Conservation (phyloP, 2,797 vertebrate genomes). For the Schizothorax lantsangensis region DNA sequence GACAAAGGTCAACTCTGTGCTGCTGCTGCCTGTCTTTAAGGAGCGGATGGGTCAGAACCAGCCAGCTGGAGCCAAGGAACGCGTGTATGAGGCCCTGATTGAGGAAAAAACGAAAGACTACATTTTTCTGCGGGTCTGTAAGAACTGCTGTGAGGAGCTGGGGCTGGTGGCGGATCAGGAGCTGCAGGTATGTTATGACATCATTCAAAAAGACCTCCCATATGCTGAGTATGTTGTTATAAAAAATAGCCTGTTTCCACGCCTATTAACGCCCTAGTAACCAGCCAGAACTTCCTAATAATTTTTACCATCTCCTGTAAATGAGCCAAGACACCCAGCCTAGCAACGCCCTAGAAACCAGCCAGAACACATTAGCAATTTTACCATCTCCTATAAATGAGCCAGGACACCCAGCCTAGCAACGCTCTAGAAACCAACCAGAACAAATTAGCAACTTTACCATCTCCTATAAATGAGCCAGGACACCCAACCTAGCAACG, state of each 20-base stretch:
- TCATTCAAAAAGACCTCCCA: not conserved
- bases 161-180: constrained; percentile 91
- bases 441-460: not conserved
- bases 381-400: too few species aligned
- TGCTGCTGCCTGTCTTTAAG: constrained; percentile 90
- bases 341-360: too few species aligned
- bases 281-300: too few species aligned
- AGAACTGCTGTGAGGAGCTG: constrained; percentile 95
- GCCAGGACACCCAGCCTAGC: too few species aligned
- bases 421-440: not conserved
- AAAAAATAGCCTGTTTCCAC: not conserved
- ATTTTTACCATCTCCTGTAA: too few species aligned
- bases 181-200: constrained; percentile 83
- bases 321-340: too few species aligned
- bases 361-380: too few species aligned
- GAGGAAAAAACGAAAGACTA: constrained; percentile 99
- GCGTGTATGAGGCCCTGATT: constrained; percentile 95
- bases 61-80: constrained; percentile 93
- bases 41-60: constrained; percentile 85
- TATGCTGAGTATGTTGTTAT: not conserved
- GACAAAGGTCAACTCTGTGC: constrained; percentile 99
- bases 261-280: too few species aligned
- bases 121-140: constrained; percentile 97
- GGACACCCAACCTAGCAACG: too few species aligned
- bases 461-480: not conserved